These are phyloP conservation scores for Cosmorhoe ocellata DNA, from an alignment of 2,888 invertebrate species.

Conservation along the genomic window DNA sequence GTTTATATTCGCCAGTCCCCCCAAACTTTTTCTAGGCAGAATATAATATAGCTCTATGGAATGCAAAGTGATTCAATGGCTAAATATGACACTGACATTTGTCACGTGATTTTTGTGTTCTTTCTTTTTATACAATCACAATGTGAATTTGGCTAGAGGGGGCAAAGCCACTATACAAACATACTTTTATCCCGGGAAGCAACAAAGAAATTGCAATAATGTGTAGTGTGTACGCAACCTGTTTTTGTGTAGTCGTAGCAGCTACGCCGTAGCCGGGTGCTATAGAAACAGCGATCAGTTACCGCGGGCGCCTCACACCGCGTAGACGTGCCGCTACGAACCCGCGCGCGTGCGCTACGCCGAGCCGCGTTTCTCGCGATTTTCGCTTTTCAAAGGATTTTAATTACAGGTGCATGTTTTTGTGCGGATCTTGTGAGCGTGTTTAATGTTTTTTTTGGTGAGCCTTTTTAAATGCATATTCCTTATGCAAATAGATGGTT, in stretches of 20 bases:
- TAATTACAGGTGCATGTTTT: slow-evolving; percentile 62
- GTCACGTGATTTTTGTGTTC: too few relatives aligned
- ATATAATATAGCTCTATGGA: too few relatives aligned
- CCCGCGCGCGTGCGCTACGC: slow-evolving; percentile 12
- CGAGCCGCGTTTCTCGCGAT: slow-evolving; percentile 36
- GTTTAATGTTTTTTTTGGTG: slow-evolving; percentile 42
- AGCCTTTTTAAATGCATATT: slow-evolving; percentile 20
- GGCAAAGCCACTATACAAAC: too few relatives aligned
- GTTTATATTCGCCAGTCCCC: too few relatives aligned
- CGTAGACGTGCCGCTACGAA: slow-evolving; percentile 66
- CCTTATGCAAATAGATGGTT: slow-evolving; percentile 12
- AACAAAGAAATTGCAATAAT: slow-evolving; percentile 4
- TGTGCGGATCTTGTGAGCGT: slow-evolving; percentile 39
- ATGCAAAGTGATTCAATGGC: too few relatives aligned
- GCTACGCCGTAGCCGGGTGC: slow-evolving; percentile 69
- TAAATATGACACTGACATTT: too few relatives aligned
- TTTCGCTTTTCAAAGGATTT: slow-evolving; percentile 48
- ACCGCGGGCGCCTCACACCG: slow-evolving; percentile 58
- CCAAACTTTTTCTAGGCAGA: too few relatives aligned
- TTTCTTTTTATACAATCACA: too few relatives aligned
- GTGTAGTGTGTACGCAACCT: neutral
- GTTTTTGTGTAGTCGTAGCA: slow-evolving; percentile 44
- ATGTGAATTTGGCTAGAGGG: too few relatives aligned
- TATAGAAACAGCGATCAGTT: slow-evolving; percentile 74
- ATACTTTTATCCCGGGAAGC: too few relatives aligned